Evolutionary conservation across 2,888 invertebrate genomes (phyloP).

Genomic region (Mactromeris polynyma): DNA sequence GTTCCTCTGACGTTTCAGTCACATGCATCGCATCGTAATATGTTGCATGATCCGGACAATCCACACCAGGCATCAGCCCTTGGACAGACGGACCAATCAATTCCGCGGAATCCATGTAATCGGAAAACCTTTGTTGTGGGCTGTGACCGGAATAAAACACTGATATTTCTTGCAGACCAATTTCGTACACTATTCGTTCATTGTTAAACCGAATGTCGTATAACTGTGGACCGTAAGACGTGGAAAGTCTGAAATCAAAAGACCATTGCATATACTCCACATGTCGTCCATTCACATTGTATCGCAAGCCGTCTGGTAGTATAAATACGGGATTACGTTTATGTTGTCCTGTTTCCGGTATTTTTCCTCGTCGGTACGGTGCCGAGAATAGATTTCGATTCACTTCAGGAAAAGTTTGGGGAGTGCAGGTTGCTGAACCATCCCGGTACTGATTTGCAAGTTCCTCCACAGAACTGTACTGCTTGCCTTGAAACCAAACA

Average conservation of each 20-base stretch:
- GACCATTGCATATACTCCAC: constrained; percentile 80
- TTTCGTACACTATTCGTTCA: constrained; percentile 80
- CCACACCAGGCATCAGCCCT: constrained; percentile 80
- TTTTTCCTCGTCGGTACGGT: constrained; percentile 65
- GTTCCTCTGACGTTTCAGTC: constrained; percentile 42
- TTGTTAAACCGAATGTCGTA: constrained; percentile 69
- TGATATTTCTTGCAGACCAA: constrained; percentile 80
- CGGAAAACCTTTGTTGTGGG: constrained; percentile 69
- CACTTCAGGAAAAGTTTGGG: constrained; percentile 42
- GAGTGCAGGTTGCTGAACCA: constrained; percentile 21
- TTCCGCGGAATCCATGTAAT: constrained; percentile 76
- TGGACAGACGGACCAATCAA: constrained; percentile 73
- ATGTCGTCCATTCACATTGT: constrained; percentile 73
- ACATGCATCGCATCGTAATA: constrained; percentile 71
- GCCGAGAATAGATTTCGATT: constrained; percentile 50
- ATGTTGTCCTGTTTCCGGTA: constrained; percentile 48
- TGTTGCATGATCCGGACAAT: constrained; percentile 81
- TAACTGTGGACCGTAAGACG: constrained; percentile 74
- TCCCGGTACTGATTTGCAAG: constrained; percentile 47
- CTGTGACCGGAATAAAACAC: constrained; percentile 79
- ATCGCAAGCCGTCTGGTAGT: constrained; percentile 79
- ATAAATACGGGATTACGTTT: constrained; percentile 72
- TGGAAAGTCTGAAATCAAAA: constrained; percentile 78
- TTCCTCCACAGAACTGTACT: constrained; percentile 60
- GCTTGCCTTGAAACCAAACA: constrained; percentile 67